Evolutionary conservation across 2,797 vertebrate species (phyloP), one percentile per base, ranked within the genome.

Genomic region (Allobates femoralis): DNA sequence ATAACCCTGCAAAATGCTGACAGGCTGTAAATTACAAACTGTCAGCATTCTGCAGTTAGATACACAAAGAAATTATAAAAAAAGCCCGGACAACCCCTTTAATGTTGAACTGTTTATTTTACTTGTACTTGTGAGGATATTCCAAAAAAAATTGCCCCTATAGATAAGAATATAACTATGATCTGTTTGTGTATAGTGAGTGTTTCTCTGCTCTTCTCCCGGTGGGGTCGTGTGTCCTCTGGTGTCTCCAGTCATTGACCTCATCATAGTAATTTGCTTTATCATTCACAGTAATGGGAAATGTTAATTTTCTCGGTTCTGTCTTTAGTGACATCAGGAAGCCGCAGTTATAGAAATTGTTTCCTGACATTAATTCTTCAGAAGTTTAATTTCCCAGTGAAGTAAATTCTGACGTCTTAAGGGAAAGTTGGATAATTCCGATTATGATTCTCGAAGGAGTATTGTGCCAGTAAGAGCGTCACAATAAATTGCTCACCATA

Each of bases 331-430:
- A 69, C 21, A 67, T 69, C 21, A 69, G 79, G 79, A 81, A 81
- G 64, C 30, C 21, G 10, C 79, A 21, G 79, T 81, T 69, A 69
- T 34, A 81, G 46, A 69, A 55, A 53, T 92, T 90, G 92, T 85
- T 92, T 90, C 89, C 91, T 95, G 93, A 94, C 21, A 69, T 69
- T 67, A 69, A 55, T 5, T 81, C 50, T 34, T 21, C 21, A 11
- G 60, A 19, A 16, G 26, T 51, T 81, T 81, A 51, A 81, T 81
- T 81, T 67, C 6, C 21, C 41, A 16, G 56, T n/a, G 46, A 66
- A 69, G 79, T 64, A 81, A 69, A 34, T 15, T 64, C 60, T 1
- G 18, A 53, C 2, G 51, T 23, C n/a, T 30, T n/a, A 3, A 41
- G 58, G 14, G 77, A 46, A 80, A 51, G 79, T 66, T 62, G 3